Base-by-base conservation (phyloP, 2,113 vertebrate genomes). In the Chascanopsetta lugubris region DNA sequence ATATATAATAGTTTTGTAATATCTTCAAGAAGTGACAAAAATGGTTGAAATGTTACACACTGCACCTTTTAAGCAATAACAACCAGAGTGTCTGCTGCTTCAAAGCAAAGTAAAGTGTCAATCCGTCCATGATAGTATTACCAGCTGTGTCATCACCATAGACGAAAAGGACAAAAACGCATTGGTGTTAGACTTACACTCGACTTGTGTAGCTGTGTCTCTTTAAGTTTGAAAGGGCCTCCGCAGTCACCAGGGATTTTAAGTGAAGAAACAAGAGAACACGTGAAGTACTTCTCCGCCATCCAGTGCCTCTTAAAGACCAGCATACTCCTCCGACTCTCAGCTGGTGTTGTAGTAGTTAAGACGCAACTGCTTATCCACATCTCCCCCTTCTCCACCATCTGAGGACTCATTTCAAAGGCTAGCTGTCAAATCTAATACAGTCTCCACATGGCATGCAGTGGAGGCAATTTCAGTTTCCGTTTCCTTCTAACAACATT, bases 141-240 rank as follows among this genome's bases (percentile, higher is more conserved):
- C 22, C 45, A 51, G 58, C 47, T 51, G 25, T 61, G 56, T 55
- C 29, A 42, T 68, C 55, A 21, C 38, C 15, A 40, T 46, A 3
- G 51, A 45, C 38, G 58, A 32, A 61, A 51, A 67, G 25, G 46
- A 55, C 8, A 45, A 57, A 70, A 49, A 25, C 24, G 22, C 4
- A 12, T 38, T 48, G 65, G 24, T 38, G 18, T 45, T 6, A 25
- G 24, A 15, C 36, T 57, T 17, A 32, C 43, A 38, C 8, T 29
- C 18, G 2, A n/a, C 3, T 49, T 56, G 15, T 27, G 21, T 34
- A 22, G 40, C 45, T 43, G 4, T 13, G n/a, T n/a, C n/a, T n/a
- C n/a, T n/a, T n/a, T n/a, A n/a, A n/a, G n/a, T n/a, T n/a, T 24
- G 22, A 58, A 77, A 65, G 22, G 54, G 27, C 40, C 58, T 67